Conservation (phyloP, 2,888 invertebrate species). For the Leucophora obtusa region DNA sequence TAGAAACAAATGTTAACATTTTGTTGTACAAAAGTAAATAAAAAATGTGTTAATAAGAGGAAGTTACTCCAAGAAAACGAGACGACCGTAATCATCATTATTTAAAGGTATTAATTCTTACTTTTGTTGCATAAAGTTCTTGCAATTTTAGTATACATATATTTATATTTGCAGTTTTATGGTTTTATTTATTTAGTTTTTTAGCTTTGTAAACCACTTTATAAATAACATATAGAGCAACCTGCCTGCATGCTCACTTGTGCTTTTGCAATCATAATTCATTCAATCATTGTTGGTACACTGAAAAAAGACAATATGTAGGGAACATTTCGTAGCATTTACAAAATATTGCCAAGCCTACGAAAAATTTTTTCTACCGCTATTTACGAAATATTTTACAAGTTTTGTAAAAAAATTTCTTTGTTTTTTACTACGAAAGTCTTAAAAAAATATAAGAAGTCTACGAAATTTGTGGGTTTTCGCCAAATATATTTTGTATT, state of each 20-base stretch:
- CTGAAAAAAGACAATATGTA: too few species aligned
- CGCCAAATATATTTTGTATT: too few species aligned
- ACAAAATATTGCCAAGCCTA: too few species aligned
- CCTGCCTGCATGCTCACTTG: slow-evolving; percentile 16
- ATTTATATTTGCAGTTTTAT: slow-evolving; percentile 6
- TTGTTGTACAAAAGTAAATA: background rate
- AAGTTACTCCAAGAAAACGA: background rate
- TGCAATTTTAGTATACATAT: background rate
- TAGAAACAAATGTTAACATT: background rate
- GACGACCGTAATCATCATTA: background rate
- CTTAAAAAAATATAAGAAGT: too few species aligned
- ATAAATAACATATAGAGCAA: slow-evolving; percentile 53
- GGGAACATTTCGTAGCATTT: too few species aligned
- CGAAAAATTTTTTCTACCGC: too few species aligned
- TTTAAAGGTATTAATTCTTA: slow-evolving; percentile 4
- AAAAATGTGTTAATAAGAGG: background rate
- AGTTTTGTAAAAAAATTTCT: too few species aligned
- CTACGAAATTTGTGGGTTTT: too few species aligned
- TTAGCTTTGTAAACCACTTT: background rate
- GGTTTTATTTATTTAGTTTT: slow-evolving; percentile 19
- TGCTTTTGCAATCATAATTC: slow-evolving; percentile 22
- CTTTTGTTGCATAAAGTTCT: background rate
- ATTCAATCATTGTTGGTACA: slow-evolving; percentile 2
- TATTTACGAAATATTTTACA: too few species aligned
- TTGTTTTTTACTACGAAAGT: too few species aligned